Evolutionary conservation across 2,888 invertebrate genomes (phyloP), one percentile per base, ranked within the genome.

Genomic region (Pandemis cinnamomeana): DNA sequence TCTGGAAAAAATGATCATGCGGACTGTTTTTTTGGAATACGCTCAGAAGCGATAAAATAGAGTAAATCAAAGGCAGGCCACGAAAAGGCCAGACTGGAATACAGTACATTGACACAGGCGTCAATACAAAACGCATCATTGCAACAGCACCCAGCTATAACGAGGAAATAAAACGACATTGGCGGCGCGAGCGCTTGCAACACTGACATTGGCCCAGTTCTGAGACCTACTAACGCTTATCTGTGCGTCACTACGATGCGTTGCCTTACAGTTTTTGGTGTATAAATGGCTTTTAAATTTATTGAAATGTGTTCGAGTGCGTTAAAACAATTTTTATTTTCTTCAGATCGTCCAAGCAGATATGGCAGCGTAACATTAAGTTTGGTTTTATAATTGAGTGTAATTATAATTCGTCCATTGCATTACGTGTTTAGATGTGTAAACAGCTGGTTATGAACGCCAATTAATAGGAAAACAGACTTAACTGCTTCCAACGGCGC

Each of bases 161-260:
- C 79, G 84, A 92, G 92, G 92, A 93, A 93, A 90, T 88, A 84
- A 81, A 85, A 73, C 81, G 88, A 86, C 90, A 91, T 91, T 88
- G 91, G 89, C 80, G 84, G 84, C 82, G 78, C 81, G 77, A 86
- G 85, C 86, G 85, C 86, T 92, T 93, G 91, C 92, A 91, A 92
- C 92, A 92, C 78, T 89, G 91, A 91, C 93, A 92, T 92, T 93
- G 92, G 90, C 93, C 92, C 79, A 87, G 86, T 89, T 93, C 63
- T 77, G 81, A 87, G 92, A 87, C 92, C 92, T 87, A 93, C 89
- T 90, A 90, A 90, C 88, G 87, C 86, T 89, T 92, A 91, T 91
- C 91, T 86, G 79, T 86, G 82, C 80, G 81, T 84, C 83, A 84
- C 83, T 83, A 82, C 77, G 66, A 75, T 77, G 79, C 76, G 77